Base-by-base conservation (phyloP, 1,140 invertebrate genomes). In the Drosophila guanche region DNA sequence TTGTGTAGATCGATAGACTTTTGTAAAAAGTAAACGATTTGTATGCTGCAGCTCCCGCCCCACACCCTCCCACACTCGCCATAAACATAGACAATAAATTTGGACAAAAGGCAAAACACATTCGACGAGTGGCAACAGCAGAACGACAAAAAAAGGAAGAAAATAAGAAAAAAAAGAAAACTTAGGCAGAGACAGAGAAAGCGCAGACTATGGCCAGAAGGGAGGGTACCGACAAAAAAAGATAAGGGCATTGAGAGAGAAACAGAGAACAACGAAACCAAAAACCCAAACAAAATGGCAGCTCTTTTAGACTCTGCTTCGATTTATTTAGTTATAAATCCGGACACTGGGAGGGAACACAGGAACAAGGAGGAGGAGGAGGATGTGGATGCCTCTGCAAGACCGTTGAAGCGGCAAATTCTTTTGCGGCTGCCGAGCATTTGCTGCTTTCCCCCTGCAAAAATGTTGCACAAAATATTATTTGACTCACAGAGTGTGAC, bases 21-120 rank as follows among this genome's bases (percentile, higher is more conserved):
- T 57, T 68, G 66, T 43, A 47, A 37, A 58, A 56, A 50, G 56
- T 45, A 65, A 59, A 47, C 78, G 74, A 76, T 80, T 65, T 79
- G 76, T 80, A 62, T 70, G 61, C 69, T 62, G 69, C 63, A 59
- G 37, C 57, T 62, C 78, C 72, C 53, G 37, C 41, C 29, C 59
- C 65, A 54, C 7, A 41, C 41, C 14, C 5, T 3, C 22, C 29
- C 2, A 8, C 22, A 8, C n/a, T 50, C 16, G 41, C 56, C 50
- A 47, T 51, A 51, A 62, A 70, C 68, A 81, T 77, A 83, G 78
- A 81, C 79, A 83, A 83, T 81, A 81, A 81, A 81, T 81, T 81
- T 60, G 73, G 63, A 83, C 68, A 81, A 83, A 80, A 63, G 79
- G 74, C 79, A 83, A 84, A 69, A 76, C 79, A 78, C 78, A 80